Evolutionary conservation across 2,113 vertebrate species (phyloP).

Genomic region (Tautogolabrus adspersus): DNA sequence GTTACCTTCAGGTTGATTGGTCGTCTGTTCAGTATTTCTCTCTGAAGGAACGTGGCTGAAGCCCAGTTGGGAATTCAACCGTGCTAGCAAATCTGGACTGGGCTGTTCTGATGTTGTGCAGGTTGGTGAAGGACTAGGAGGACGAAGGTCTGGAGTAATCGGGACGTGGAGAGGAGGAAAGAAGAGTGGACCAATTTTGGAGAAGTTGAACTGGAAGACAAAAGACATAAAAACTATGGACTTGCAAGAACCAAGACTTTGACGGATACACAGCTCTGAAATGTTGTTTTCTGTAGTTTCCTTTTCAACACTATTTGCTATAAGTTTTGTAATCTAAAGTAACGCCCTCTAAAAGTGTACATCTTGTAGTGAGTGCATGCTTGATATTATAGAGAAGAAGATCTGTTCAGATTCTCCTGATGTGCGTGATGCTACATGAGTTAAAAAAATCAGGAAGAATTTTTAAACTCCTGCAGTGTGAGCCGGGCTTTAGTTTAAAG

Average conservation of each 20-base stretch:
- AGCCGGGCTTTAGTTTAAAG: no score
- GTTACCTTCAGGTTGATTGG: conserved; percentile 21
- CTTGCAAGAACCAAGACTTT: not conserved
- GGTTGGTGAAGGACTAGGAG: not conserved
- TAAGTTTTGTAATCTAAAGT: no score
- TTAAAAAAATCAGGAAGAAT: no score
- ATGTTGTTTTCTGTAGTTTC: no score
- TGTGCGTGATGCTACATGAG: no score
- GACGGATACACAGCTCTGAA: no score
- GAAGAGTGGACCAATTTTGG: not conserved
- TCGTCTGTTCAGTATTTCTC: not conserved
- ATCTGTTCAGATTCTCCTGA: no score
- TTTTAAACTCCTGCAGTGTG: no score
- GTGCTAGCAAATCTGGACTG: conserved; percentile 14
- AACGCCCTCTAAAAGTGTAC: no score
- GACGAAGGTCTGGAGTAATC: not conserved
- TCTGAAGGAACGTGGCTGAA: not conserved
- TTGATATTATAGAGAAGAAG: no score
- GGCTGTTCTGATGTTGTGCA: not conserved
- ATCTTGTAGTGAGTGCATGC: no score
- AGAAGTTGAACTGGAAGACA: conserved; percentile 15
- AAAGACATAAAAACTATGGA: not conserved
- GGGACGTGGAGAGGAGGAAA: conserved; percentile 25
- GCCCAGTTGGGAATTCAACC: not conserved
- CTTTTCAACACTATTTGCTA: no score